These are phyloP conservation scores for Chiroxiphia lanceolata DNA, from an alignment of 2,797 vertebrate species.

Conservation along the genomic window DNA sequence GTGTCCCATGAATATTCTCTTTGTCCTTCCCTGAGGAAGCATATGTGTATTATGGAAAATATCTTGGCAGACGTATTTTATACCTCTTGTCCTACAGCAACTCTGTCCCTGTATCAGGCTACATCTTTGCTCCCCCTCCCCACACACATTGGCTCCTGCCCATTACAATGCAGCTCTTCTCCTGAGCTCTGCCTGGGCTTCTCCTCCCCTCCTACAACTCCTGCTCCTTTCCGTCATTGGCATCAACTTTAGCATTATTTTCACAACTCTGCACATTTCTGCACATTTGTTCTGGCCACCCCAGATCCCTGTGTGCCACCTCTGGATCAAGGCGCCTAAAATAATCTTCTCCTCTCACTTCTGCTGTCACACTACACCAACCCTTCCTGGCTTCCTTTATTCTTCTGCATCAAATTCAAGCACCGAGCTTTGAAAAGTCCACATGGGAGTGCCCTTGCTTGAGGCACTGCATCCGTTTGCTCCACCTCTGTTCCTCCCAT, in stretches of 20 bases:
- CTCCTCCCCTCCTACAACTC: fast-evolving
- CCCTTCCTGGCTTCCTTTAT: background rate
- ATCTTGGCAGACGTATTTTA: background rate
- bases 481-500: background rate
- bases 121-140: background rate
- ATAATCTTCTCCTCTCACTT: background rate
- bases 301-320: background rate
- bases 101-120: fast-evolving
- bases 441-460: background rate
- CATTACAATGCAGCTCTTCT: fast-evolving
- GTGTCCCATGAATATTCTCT: background rate
- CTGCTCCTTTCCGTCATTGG: fast-evolving
- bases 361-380: background rate
- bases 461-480: background rate
- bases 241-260: background rate
- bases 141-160: fast-evolving
- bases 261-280: background rate
- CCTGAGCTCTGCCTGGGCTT: background rate
- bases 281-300: background rate
- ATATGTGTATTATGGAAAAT: background rate
- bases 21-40: background rate
- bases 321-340: background rate
- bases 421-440: background rate
- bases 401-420: background rate
- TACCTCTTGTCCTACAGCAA: background rate